phyloP scores from a whole-genome alignment of 2,888 invertebrate species.

The Pyrgus malvae region DNA sequence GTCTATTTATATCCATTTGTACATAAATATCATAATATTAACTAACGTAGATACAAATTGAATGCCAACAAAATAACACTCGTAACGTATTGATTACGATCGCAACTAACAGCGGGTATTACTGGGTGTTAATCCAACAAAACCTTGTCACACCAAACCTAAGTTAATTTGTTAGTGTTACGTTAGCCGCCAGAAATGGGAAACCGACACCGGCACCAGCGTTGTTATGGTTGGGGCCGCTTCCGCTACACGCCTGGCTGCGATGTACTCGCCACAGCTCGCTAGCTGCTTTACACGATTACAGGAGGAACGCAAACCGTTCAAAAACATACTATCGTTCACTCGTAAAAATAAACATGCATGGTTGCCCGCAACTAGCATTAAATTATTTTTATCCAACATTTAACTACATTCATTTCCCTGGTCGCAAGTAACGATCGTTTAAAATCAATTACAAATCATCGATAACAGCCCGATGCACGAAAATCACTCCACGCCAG shows the following conservation, averaged over 20 bases:
- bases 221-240: slow-evolving; percentile 70
- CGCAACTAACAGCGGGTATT: neutral
- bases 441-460: slow-evolving; percentile 18
- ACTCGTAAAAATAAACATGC: slow-evolving; percentile 63
- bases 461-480: slow-evolving; percentile 8
- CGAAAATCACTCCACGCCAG: slow-evolving; percentile 8
- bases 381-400: slow-evolving; percentile 31
- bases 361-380: slow-evolving; percentile 39
- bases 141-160: slow-evolving; percentile 34
- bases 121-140: slow-evolving; percentile 1
- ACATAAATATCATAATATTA: too few relatives aligned
- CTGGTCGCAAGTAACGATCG: slow-evolving; percentile 2
- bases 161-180: slow-evolving; percentile 69
- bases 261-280: slow-evolving; percentile 23
- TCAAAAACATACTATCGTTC: slow-evolving; percentile 51
- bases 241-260: slow-evolving; percentile 58
- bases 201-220: slow-evolving; percentile 55
- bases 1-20: too few relatives aligned
- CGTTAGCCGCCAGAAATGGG: slow-evolving; percentile 56
- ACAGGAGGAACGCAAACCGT: slow-evolving; percentile 46
- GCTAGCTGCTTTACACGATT: too few relatives aligned
- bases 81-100: too few relatives aligned
- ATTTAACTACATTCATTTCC: neutral
- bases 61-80: too few relatives aligned
- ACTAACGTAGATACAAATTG: too few relatives aligned